Conservation (phyloP, 1,140 invertebrate genomes). For the Mesaphorura yosii region DNA sequence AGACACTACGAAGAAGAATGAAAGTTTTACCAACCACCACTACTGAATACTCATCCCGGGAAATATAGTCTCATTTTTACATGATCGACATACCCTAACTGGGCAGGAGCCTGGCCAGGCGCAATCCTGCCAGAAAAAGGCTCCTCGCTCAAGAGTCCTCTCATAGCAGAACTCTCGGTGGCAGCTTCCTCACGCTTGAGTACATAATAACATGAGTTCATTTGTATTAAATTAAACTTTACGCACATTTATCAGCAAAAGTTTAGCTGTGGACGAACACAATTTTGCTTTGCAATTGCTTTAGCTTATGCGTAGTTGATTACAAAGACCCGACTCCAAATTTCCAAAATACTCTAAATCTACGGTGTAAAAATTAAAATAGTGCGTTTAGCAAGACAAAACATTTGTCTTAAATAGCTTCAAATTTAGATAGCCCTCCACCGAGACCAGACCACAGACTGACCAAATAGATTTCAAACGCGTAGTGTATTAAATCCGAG, state of each 20-base stretch:
- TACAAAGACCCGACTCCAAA: background rate
- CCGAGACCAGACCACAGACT: too few relatives aligned
- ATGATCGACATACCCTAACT: conserved; percentile 22
- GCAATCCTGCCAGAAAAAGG: conserved; percentile 22
- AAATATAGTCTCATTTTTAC: background rate
- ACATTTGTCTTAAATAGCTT: background rate
- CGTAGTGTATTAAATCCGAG: too few relatives aligned
- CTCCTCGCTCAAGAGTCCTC: conserved; percentile 8
- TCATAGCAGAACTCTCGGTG: background rate
- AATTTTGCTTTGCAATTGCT: background rate
- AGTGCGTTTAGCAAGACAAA: too few relatives aligned
- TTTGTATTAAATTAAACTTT: background rate
- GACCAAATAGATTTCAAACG: too few relatives aligned
- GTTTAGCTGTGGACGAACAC: background rate
- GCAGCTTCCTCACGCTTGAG: conserved; percentile 18
- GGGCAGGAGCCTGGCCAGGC: conserved; percentile 24
- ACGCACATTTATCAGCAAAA: background rate
- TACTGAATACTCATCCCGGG: too few relatives aligned
- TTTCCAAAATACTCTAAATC: background rate
- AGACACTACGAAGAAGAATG: too few relatives aligned
- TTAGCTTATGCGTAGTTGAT: background rate
- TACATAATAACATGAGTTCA: background rate
- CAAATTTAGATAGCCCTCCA: too few relatives aligned
- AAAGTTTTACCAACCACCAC: too few relatives aligned
- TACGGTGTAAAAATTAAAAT: background rate